Evolutionary conservation across 2,113 vertebrate genomes (phyloP), one percentile per base, ranked within the genome.

Genomic region (Tinamus guttatus): DNA sequence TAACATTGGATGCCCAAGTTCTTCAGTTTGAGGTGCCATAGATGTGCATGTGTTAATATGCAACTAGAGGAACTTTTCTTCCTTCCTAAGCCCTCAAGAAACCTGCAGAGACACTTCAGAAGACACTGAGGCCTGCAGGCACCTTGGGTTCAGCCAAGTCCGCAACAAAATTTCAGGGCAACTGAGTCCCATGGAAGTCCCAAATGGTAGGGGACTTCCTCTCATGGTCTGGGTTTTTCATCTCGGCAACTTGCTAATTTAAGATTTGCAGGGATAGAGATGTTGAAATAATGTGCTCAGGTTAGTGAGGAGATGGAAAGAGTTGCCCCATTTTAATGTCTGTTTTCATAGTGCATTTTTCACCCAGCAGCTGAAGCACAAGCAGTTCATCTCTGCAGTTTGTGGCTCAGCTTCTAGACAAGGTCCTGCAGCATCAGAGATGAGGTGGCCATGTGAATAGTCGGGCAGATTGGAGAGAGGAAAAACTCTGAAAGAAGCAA

Each of bases 311-410:
- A 36, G 34, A 70, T 7, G 9, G 58, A 38, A 87, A 52, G 52
- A 52, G 28, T 32, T 24, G 1, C 0, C 36, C 4, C 8, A 4
- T 79, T 85, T 90, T 52, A 34, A 0, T 0, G 40, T 43, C 47
- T 81, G 27, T 75, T 67, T 56, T 68, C 4, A 1, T 7, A 6
- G 7, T 10, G 5, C 2, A 0, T 90, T 76, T 91, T 63, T 27
- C 68, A 85, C 7, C 54, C 54, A 62, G 79, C 34, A 73, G 28
- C 47, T 79, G 65, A 68, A 77, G 47, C 32, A 79, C 0, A 27
- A 51, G 25, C 34, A 74, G 47, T 30, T 86, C 27, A 1, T 58
- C 40, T 5, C 84, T 11, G 1, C 7, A 34, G 2, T 9, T 19
- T 28, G 56, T 67, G 58, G 19, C 47, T 36, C 13, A 9, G 25